These are phyloP conservation scores for Alsophila aescularia DNA, from an alignment of 2,888 invertebrate species.

Conservation along the genomic window DNA sequence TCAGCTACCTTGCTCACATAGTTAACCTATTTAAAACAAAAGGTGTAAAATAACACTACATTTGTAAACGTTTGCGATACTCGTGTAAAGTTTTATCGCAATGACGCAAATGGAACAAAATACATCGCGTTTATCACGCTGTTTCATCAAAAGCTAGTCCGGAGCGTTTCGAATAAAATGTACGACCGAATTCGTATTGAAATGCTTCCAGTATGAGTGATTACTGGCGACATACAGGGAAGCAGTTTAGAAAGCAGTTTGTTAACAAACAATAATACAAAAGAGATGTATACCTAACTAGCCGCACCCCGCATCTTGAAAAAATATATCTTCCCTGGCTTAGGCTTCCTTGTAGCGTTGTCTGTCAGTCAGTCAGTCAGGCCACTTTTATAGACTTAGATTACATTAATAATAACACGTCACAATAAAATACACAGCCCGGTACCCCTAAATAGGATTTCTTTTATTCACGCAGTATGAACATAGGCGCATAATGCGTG, in stretches of 20 bases:
- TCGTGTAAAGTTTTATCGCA: conserved; percentile 4
- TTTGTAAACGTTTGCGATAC: neutral
- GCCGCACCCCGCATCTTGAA: no score
- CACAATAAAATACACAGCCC: no score
- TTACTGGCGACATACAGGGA: conserved; percentile 7
- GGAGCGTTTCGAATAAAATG: conserved; percentile 17
- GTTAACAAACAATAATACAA: neutral
- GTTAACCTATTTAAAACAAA: neutral
- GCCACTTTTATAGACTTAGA: no score
- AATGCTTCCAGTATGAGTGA: conserved; percentile 18
- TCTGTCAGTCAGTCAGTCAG: no score
- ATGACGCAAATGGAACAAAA: neutral
- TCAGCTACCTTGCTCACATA: no score
- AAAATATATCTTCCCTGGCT: no score
- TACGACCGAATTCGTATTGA: conserved; percentile 14
- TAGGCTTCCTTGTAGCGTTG: no score
- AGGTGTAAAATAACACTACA: neutral
- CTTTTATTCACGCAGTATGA: no score
- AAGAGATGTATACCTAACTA: no score
- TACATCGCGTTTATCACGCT: conserved; percentile 5
- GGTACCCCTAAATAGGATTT: no score
- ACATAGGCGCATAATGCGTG: no score
- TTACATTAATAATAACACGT: no score
- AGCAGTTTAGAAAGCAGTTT: neutral
- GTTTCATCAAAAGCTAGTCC: conserved; percentile 16